Evolutionary conservation across 2,797 vertebrate genomes (phyloP).

Genomic region (Silurus lanzhouensis): DNA sequence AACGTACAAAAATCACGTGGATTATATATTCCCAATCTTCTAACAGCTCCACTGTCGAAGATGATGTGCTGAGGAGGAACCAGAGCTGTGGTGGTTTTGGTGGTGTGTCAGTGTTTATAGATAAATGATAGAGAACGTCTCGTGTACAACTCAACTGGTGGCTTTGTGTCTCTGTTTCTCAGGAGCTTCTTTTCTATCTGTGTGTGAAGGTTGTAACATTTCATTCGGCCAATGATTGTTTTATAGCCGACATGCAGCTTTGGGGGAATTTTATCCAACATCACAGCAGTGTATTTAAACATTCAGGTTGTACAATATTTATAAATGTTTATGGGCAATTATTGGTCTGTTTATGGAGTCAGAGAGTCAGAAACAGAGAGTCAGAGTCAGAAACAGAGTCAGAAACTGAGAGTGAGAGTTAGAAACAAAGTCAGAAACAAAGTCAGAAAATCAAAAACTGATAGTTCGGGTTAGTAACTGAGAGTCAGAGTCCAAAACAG

Average conservation of each 20-base stretch:
- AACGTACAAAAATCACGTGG: background rate
- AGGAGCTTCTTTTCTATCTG: background rate
- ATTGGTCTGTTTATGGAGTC: background rate
- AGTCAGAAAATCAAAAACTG: background rate
- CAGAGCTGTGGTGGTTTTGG: background rate
- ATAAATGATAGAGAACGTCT: background rate
- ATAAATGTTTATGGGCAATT: background rate
- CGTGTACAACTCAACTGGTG: background rate
- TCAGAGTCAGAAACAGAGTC: no score
- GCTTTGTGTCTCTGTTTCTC: background rate
- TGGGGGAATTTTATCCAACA: background rate
- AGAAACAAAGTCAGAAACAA: no score
- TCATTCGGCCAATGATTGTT: no score
- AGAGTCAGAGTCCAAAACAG: background rate
- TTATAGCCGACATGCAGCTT: background rate
- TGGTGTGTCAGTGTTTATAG: background rate
- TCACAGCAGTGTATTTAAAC: background rate
- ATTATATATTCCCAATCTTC: background rate
- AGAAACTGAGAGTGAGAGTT: no score
- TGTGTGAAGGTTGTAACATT: no score
- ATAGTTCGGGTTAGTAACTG: background rate
- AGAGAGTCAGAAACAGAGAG: background rate
- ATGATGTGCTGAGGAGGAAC: background rate
- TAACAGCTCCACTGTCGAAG: background rate
- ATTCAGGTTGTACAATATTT: background rate